Conservation (phyloP, 2,113 vertebrate genomes). For the Neodon shergylaensis region DNA sequence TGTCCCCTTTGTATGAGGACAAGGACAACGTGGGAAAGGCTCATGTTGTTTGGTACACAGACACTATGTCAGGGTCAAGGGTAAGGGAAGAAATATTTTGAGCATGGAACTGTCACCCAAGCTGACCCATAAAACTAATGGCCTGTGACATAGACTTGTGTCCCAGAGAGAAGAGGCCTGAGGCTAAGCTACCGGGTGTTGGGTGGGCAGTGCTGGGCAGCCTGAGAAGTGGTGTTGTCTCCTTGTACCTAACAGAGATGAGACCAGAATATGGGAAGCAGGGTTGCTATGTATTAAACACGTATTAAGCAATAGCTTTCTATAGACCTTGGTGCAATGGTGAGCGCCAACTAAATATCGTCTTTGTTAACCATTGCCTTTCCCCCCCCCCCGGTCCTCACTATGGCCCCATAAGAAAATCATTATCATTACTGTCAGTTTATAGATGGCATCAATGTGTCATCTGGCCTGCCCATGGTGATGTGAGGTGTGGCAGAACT, state of each 20-base stretch:
- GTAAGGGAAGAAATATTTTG: not conserved
- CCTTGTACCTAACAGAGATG: not conserved
- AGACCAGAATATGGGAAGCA: not conserved
- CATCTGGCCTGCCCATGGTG: rapidly evolving
- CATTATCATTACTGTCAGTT: not conserved
- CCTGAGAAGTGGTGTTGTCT: not conserved
- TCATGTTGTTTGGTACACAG: not conserved
- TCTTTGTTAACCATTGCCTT: not conserved
- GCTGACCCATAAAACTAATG: not conserved
- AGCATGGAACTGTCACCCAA: not conserved
- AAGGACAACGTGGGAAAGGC: not conserved
- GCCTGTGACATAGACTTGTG: not conserved
- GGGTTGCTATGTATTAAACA: not conserved
- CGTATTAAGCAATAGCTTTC: not conserved
- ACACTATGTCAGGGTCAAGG: not conserved
- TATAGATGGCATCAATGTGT: not conserved
- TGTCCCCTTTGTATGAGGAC: not conserved
- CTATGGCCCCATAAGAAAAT: not conserved
- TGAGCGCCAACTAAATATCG: not conserved
- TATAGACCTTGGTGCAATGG: not conserved
- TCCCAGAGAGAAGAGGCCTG: not conserved
- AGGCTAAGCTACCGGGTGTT: not conserved
- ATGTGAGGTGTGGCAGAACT: not conserved
- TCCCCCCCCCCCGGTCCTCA: not conserved
- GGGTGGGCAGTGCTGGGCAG: not conserved